phyloP scores from a whole-genome alignment of 2,113 vertebrate genomes.

The Ptychochromis oligacanthus region DNA sequence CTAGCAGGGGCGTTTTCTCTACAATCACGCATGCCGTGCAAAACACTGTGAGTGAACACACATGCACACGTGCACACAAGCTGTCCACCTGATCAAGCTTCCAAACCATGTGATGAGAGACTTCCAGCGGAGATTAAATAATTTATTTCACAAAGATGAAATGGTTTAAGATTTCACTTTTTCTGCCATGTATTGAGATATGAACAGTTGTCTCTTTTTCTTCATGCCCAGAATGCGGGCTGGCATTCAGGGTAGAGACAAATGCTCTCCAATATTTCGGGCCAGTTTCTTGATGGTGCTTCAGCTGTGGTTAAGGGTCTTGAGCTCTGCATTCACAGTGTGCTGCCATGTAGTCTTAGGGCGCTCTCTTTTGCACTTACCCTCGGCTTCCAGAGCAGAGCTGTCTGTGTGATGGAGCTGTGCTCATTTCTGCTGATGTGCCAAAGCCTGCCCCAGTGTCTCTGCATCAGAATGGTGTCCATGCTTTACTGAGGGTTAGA shows the following conservation, averaged over 20 bases:
- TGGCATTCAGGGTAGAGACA: background rate
- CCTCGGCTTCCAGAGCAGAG: background rate
- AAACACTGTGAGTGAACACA: conserved; percentile 86
- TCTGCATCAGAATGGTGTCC: no score
- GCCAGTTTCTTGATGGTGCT: background rate
- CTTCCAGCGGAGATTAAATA: background rate
- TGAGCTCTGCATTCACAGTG: background rate
- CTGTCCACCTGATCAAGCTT: background rate
- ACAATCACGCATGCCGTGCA: conserved; percentile 90
- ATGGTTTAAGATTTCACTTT: no score
- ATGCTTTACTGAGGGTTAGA: background rate
- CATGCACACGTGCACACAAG: background rate
- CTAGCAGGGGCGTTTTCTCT: conserved; percentile 88
- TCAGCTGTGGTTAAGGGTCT: background rate
- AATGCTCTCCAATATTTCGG: background rate
- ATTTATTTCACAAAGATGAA: background rate
- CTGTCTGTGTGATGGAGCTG: background rate
- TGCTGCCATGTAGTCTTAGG: background rate
- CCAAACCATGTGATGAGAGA: background rate
- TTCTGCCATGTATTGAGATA: background rate
- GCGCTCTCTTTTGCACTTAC: background rate
- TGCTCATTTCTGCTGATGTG: background rate
- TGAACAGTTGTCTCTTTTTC: background rate
- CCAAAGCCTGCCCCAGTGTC: no score
- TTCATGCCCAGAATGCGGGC: background rate